Percentiles rank a stretch among this genome's conserved stretches.
These are phyloP conservation scores for Xiphophorus birchmanni DNA, from an alignment of 2,797 vertebrate genomes.

Conservation along the genomic window DNA sequence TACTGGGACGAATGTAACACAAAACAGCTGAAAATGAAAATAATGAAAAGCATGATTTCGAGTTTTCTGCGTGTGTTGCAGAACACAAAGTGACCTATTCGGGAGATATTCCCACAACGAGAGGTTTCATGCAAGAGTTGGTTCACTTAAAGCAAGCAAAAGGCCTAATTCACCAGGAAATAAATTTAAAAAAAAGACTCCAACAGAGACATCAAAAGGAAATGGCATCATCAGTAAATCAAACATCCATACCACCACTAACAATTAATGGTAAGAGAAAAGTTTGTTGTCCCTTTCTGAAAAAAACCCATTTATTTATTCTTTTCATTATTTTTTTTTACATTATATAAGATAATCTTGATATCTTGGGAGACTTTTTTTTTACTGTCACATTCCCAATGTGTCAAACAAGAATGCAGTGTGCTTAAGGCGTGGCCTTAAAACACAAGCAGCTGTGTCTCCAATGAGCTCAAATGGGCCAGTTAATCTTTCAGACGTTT, in stretches of 20 bases:
- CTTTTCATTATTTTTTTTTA: background rate
- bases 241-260: slow-evolving; percentile 10
- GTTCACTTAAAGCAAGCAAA: slow-evolving; percentile 10
- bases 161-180: slow-evolving; percentile 31
- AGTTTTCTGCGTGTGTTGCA: slow-evolving; percentile 47
- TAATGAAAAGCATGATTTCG: slow-evolving; percentile 18
- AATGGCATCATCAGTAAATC: slow-evolving; percentile 17
- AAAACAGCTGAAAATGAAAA: background rate
- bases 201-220: slow-evolving; percentile 12
- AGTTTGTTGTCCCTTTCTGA: background rate
- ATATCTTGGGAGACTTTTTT: background rate
- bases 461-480: background rate
- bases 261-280: slow-evolving; percentile 61
- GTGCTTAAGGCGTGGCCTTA: background rate
- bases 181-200: slow-evolving; percentile 12
- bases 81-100: slow-evolving; percentile 48
- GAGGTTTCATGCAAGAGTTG: slow-evolving; percentile 25
- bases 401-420: background rate
- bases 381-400: background rate
- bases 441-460: background rate
- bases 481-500: background rate
- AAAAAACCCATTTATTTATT: background rate
- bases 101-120: slow-evolving; percentile 2
- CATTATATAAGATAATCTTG: background rate
- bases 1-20: slow-evolving; percentile 18